Base-by-base conservation (phyloP, 2,888 invertebrate genomes). In the Chromoteleia sp. region DNA sequence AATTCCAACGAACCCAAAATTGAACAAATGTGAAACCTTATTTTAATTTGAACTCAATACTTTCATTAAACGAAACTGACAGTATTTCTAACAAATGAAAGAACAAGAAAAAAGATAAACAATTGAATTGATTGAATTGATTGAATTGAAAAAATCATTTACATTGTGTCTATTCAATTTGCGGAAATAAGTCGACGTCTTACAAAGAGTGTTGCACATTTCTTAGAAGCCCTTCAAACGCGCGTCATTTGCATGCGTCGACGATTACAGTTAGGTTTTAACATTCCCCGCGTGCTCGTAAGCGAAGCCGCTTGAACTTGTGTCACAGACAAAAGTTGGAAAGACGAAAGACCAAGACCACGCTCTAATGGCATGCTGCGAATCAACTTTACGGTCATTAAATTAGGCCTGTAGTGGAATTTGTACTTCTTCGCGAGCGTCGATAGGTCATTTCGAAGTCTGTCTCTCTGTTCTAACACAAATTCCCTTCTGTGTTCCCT, bases 361-460 rank as follows among this genome's bases (percentile, higher is more conserved):
- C 71, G 59, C 52, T 59, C 59, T 59, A 50, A 71, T 52, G 71
- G 41, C 71, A 71, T 59, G 71, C 58, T 71, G 52, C 41, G 5
- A 68, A 56, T 43, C 33, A 30, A 41, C 25, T 71, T 61, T 61
- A 52, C 50, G 58, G 10, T 48, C 19, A 52, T 61, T 50, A 71
- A 59, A 48, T 70, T 70, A 70, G 45, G 48, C 58, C 48, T 14
- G 14, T n/a, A 17, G 48, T 19, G 5, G 43, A 43, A 48, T 30
- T 30, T 10, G 15, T n/a, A n/a, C n/a, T n/a, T n/a, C n/a, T n/a
- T n/a, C n/a, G n/a, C n/a, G n/a, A n/a, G n/a, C n/a, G n/a, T n/a
- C n/a, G n/a, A n/a, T n/a, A n/a, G n/a, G n/a, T n/a, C 41, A 17
- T 30, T 12, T 45, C 45, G 39, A 45, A n/a, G n/a, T n/a, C n/a